Percentiles rank a stretch among this genome's conserved stretches.
These are phyloP conservation scores for Mormyrops attenuatus DNA, from an alignment of 2,797 vertebrate genomes.

Conservation along the genomic window DNA sequence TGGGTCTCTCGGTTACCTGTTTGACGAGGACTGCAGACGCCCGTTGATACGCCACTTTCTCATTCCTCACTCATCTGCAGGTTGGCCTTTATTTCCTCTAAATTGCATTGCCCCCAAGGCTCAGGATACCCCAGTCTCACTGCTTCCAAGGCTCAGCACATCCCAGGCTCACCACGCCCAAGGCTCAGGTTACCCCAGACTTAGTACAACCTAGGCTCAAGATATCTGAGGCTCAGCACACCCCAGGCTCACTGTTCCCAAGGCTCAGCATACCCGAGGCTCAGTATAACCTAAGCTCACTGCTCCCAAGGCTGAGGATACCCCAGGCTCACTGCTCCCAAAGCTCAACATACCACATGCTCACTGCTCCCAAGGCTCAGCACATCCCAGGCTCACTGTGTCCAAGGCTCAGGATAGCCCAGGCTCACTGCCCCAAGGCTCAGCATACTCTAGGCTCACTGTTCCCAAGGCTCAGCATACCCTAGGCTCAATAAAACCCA, in stretches of 20 bases:
- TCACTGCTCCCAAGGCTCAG: background rate
- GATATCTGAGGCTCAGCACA: background rate
- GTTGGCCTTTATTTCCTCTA: slow-evolving; percentile 33
- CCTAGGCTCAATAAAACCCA: background rate
- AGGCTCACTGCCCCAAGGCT: background rate
- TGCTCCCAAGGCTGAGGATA: background rate
- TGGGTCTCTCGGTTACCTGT: too few species aligned
- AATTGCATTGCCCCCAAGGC: slow-evolving; percentile 13
- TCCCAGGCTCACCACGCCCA: background rate
- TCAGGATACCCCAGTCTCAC: background rate
- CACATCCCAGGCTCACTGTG: background rate
- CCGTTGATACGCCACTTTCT: slow-evolving; percentile 6
- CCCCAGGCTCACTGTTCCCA: background rate
- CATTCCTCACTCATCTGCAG: slow-evolving; percentile 26
- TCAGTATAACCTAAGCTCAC: background rate
- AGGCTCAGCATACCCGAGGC: background rate
- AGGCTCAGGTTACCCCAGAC: background rate
- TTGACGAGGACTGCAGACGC: too few species aligned
- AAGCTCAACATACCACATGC: background rate
- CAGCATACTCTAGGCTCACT: background rate
- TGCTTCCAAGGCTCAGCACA: background rate
- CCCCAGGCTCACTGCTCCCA: background rate
- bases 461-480: background rate
- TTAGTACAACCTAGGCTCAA: background rate
- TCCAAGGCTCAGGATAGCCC: background rate